phyloP scores from a whole-genome alignment of 2,888 invertebrate genomes.

The Catocala fraxini region DNA sequence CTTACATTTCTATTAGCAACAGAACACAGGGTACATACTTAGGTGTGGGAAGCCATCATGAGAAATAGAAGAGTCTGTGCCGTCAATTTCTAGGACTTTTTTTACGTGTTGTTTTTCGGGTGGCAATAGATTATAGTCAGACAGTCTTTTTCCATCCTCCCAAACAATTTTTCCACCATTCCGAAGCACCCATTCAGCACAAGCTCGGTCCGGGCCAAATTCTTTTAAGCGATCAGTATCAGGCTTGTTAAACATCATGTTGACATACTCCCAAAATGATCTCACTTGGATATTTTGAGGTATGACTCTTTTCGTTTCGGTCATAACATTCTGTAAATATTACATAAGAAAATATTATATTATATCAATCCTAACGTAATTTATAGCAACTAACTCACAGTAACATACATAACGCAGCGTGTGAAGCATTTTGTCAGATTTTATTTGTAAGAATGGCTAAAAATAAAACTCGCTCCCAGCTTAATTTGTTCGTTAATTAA shows the following conservation, averaged over 20 bases:
- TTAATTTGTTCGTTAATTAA: too few species aligned
- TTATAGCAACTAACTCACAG: neutral
- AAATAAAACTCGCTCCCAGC: too few species aligned
- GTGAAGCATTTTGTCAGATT: conserved; percentile 1
- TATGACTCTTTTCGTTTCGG: conserved; percentile 37
- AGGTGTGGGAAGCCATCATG: conserved; percentile 95
- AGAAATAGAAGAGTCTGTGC: conserved; percentile 93
- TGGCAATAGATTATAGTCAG: conserved; percentile 93
- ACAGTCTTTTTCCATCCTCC: conserved; percentile 84
- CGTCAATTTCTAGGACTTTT: conserved; percentile 91
- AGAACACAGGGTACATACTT: conserved; percentile 73
- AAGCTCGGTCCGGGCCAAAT: conserved; percentile 95
- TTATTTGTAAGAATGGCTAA: neutral
- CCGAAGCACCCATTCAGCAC: conserved; percentile 98
- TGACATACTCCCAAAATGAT: conserved; percentile 85
- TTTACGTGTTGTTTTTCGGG: conserved; percentile 81
- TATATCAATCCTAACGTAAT: too few species aligned
- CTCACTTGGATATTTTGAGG: conserved; percentile 62
- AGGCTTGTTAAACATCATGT: conserved; percentile 90
- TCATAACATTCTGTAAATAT: conserved; percentile 35
- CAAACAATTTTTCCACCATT: conserved; percentile 96
- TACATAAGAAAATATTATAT: neutral
- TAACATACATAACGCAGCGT: conserved; percentile 5
- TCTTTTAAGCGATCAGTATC: conserved; percentile 89
- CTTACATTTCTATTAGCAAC: too few species aligned